Base-by-base conservation (phyloP, 1,140 invertebrate species). In the Drosophila littoralis region DNA sequence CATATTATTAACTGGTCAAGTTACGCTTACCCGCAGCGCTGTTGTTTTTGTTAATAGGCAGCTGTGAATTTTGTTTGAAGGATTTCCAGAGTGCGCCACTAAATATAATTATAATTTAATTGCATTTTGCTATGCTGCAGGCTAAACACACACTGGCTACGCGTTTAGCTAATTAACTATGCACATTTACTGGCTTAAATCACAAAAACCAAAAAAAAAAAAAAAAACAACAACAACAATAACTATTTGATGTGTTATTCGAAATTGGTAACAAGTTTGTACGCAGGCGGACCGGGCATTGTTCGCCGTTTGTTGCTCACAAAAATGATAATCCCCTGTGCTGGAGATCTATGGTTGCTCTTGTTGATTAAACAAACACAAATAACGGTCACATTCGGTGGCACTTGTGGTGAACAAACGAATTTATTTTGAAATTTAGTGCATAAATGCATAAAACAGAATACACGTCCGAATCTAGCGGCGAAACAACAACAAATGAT, bases 81-180 rank as follows among this genome's bases (percentile, higher is more conserved):
- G 58, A 69, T 42, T 69, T 40, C 22, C 8, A 52, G 69, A 43
- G 7, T 42, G 42, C n/a, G 51, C 36, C 72, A 63, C 46, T 54
- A 76, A 77, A 74, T 65, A 57, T 60, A 40, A 36, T 48, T 52
- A 1, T 50, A 52, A 35, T 76, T 51, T 45, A 71, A 61, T 80
- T 76, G 76, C 80, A 83, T 83, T 80, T 84, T 83, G 79, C 36
- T 68, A 45, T 40, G 64, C 17, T 42, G 46, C 46, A 58, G 55
- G 74, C 43, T 67, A 52, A 59, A 43, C 36, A 45, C 43, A 28
- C 22, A n/a, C 1, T 33, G 13, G 42, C 54, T 46, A 35, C 32
- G 12, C 17, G 12, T 22, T 32, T 42, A 6, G 38, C 42, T 22
- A 68, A 36, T 10, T 33, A 32, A 55, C 40, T 12, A 12, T 40